Base-by-base conservation (phyloP, 64 coral and sea anemone species). In the Montipora cactus region DNA sequence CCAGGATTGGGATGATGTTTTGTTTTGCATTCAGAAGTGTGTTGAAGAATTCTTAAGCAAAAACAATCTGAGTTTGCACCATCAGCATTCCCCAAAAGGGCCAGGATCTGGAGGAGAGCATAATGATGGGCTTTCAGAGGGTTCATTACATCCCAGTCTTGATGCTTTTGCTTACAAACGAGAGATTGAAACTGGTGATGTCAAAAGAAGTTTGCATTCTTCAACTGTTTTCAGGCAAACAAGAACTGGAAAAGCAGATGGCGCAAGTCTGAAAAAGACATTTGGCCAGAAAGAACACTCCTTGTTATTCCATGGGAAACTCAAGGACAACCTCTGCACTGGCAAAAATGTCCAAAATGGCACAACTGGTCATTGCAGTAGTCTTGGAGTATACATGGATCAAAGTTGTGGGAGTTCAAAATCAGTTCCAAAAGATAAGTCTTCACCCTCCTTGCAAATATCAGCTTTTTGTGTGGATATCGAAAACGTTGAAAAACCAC, bases 141-240 rank as follows among this genome's bases (percentile, higher is more conserved):
- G 12, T 5, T 87, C 62, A 76, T 44, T 44, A 64, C 10, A 13
- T 49, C 69, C 64, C 21, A 67, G 70, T 67, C 79, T 75, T 85
- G 80, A 67, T 19, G 44, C 72, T 77, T 89, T 78, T 78, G 75
- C 59, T 25, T 89, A 89, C 73, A 89, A 52, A 58, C 59, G 23
- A 44, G 87, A 87, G 62, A 98, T 98, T 70, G 91, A 80, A 52
- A 94, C 96, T 18, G 61, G 79, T 72, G 74, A 77, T 92, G 77
- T 98, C 4, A 95, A 76, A 49, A 98, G 84, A 72, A 98, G 96
- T 78, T 76, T 98, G 49, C 96, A 98, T 25, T 98, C 96, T 20
- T 98, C 89, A 79, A 79, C 88, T 37, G 96, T 98, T 19, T 69
- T 73, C 18, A 92, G 96, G 46, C 67, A 45, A 72, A 86, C 37